Percentiles rank a stretch among this genome's conserved stretches.
phyloP scores from a whole-genome alignment of 2,797 vertebrate species.

The Taenioides sp. region DNA sequence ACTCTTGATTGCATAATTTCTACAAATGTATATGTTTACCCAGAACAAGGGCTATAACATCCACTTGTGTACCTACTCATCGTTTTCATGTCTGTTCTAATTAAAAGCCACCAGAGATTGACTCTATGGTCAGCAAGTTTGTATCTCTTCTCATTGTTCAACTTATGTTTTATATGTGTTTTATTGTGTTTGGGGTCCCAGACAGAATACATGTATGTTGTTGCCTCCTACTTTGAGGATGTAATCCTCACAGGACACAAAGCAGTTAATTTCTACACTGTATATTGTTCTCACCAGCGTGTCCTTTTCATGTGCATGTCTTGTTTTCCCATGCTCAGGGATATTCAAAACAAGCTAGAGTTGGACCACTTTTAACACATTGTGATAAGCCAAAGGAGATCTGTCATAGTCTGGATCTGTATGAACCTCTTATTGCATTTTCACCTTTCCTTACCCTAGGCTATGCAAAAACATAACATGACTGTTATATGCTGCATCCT shows the following conservation, averaged over 20 bases:
- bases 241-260: constrained; percentile 5
- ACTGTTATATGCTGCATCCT: constrained; percentile 73
- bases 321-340: constrained; percentile 64
- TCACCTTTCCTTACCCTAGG: constrained; percentile 64
- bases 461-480: constrained; percentile 77
- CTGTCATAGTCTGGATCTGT: constrained; percentile 12
- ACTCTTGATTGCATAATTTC: constrained; percentile 52
- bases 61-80: constrained; percentile 32
- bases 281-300: background rate
- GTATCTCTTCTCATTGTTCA: background rate
- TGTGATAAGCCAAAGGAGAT: constrained; percentile 64
- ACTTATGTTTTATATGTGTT: background rate
- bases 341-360: constrained; percentile 42
- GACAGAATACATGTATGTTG: background rate
- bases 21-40: constrained; percentile 64
- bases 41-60: constrained; percentile 72
- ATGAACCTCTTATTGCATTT: constrained; percentile 31
- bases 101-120: constrained; percentile 40
- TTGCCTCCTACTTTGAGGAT: background rate
- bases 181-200: background rate
- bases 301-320: constrained; percentile 2
- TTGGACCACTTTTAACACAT: constrained; percentile 28
- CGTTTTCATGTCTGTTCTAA: constrained; percentile 15
- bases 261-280: constrained; percentile 15
- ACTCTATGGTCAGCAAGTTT: background rate